A percentile compares a stretch with the other conserved stretches of the same genome.
phyloP scores from a whole-genome alignment of 1,140 invertebrate genomes.

The Geopemphigus sp. region DNA sequence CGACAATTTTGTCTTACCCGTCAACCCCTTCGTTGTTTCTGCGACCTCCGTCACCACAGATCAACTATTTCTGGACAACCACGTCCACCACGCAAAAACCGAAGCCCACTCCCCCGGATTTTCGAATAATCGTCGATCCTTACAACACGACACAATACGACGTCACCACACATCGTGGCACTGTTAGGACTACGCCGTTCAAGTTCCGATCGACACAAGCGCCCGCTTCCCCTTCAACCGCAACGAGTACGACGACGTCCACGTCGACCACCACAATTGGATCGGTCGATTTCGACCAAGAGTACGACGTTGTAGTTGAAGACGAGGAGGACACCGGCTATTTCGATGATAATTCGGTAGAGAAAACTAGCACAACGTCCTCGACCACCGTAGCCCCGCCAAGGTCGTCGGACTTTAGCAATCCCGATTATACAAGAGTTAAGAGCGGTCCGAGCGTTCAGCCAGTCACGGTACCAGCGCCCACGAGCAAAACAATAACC shows the following conservation, averaged over 20 bases:
- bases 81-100: conserved; percentile 27
- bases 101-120: conserved; percentile 11
- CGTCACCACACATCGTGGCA: conserved; percentile 34
- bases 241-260: conserved; percentile 5
- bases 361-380: conserved; percentile 38
- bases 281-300: conserved; percentile 37
- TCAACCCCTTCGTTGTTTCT: conserved; percentile 30
- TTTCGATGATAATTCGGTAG: conserved; percentile 38
- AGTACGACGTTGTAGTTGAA: conserved; percentile 22
- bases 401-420: conserved; percentile 7
- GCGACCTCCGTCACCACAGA: conserved; percentile 26
- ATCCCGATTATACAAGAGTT: not conserved
- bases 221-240: not conserved
- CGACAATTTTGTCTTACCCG: conserved; percentile 4
- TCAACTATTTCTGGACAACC: conserved; percentile 13
- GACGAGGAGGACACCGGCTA: not conserved
- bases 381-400: conserved; percentile 1
- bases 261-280: not conserved
- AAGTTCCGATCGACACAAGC: conserved; percentile 13
- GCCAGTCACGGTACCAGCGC: conserved; percentile 38
- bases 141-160: conserved; percentile 25
- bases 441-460: conserved; percentile 47
- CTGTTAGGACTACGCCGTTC: conserved; percentile 16
- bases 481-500: conserved; percentile 47
- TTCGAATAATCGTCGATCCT: conserved; percentile 41